Conservation (phyloP, 2,797 vertebrate genomes). For the Esox lucius region DNA sequence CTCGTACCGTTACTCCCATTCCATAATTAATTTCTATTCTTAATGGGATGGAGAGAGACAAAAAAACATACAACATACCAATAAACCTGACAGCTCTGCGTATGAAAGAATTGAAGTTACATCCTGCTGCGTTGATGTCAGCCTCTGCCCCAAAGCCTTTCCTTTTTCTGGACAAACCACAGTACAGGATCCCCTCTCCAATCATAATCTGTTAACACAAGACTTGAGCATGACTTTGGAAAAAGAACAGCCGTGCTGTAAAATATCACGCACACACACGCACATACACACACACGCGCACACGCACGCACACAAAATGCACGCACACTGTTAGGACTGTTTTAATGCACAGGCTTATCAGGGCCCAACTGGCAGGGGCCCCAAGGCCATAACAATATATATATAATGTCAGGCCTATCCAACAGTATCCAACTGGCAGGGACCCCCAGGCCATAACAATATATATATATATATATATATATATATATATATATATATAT, state of each 20-base stretch:
- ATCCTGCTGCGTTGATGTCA: slow-evolving; percentile 96
- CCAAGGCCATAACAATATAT: too few species aligned
- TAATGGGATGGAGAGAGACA: too few species aligned
- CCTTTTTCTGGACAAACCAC: slow-evolving; percentile 87
- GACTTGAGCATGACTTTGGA: slow-evolving; percentile 15
- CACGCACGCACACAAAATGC: not conserved
- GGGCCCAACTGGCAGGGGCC: too few species aligned
- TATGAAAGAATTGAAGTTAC: slow-evolving; percentile 99
- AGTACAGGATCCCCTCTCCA: slow-evolving; percentile 95
- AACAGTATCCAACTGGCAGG: too few species aligned
- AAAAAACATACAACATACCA: slow-evolving; percentile 67
- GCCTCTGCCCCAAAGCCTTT: slow-evolving; percentile 81
- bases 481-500: too few species aligned
- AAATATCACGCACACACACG: not conserved
- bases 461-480: too few species aligned
- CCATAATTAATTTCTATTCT: not conserved
- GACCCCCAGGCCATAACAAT: too few species aligned
- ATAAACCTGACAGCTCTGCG: slow-evolving; percentile 94
- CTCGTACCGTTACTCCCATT: too few species aligned
- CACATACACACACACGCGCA: not conserved
- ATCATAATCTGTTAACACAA: slow-evolving; percentile 88
- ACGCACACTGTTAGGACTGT: too few species aligned
- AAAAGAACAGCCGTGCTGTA: too few species aligned
- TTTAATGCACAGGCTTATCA: too few species aligned
- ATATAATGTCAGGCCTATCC: too few species aligned